These are phyloP conservation scores for Yasuhikotakia modesta DNA, from an alignment of 2,797 vertebrate genomes.

Conservation along the genomic window DNA sequence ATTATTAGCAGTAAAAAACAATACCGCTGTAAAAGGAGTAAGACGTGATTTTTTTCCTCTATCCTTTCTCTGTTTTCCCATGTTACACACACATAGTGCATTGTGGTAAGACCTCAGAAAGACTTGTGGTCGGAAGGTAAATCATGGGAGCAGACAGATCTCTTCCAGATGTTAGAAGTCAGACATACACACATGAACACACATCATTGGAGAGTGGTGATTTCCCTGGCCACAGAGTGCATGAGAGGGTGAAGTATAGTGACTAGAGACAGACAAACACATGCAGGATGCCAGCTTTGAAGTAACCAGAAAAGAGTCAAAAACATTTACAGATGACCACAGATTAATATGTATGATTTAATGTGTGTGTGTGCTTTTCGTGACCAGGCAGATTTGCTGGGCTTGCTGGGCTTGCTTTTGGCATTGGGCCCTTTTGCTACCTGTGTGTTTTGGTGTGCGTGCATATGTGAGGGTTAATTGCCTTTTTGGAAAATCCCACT, in stretches of 20 bases:
- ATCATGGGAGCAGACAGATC: slow-evolving; percentile 61
- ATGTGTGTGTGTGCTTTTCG: slow-evolving; percentile 19
- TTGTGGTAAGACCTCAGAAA: slow-evolving; percentile 49
- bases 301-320: slow-evolving; percentile 41
- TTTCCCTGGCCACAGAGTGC: slow-evolving; percentile 85
- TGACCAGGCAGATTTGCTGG: slow-evolving; percentile 37
- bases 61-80: slow-evolving; percentile 41
- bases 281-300: slow-evolving; percentile 35
- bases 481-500: slow-evolving; percentile 34
- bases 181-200: slow-evolving; percentile 60
- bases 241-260: slow-evolving; percentile 75
- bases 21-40: slow-evolving; percentile 37
- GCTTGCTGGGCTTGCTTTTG: slow-evolving; percentile 37
- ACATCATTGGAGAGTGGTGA: slow-evolving; percentile 81
- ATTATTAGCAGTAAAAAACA: neutral
- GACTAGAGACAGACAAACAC: slow-evolving; percentile 70
- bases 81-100: slow-evolving; percentile 38
- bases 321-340: slow-evolving; percentile 40
- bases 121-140: slow-evolving; percentile 57
- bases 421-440: slow-evolving; percentile 11
- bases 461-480: slow-evolving; percentile 16
- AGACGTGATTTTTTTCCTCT: neutral
- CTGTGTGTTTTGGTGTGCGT: slow-evolving; percentile 6
- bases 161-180: slow-evolving; percentile 60
- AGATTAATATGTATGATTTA: slow-evolving; percentile 28